phyloP scores from a whole-genome alignment of 1,140 invertebrate genomes.

The Ephestia elutella region DNA sequence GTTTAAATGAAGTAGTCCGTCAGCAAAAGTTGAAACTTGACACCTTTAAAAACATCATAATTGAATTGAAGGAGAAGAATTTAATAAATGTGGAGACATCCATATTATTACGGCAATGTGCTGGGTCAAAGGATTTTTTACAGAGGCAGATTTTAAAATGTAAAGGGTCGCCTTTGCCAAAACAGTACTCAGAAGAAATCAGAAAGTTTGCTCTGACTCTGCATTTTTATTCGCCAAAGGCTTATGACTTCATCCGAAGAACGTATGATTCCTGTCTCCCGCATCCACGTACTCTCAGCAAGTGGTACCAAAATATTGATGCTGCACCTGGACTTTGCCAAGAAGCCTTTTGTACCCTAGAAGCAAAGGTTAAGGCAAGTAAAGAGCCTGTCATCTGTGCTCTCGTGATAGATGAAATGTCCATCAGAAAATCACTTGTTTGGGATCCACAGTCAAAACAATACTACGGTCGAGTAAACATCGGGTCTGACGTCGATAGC shows the following conservation, averaged over 20 bases:
- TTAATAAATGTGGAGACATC: conserved; percentile 8
- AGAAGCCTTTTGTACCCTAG: conserved; percentile 13
- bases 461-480: conserved; percentile 10
- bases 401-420: conserved; percentile 17
- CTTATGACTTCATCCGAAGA: too few species aligned
- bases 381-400: conserved; percentile 8
- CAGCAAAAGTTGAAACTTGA: neutral
- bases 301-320: conserved; percentile 21
- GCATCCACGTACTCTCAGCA: conserved; percentile 16
- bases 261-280: conserved; percentile 16
- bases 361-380: conserved; percentile 7
- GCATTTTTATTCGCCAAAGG: conserved; percentile 16
- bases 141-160: conserved; percentile 12
- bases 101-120: conserved; percentile 7
- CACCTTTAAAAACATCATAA: conserved; percentile 13
- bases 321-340: conserved; percentile 16
- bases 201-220: conserved; percentile 16
- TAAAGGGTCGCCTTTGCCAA: conserved; percentile 6
- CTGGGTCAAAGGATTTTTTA: conserved; percentile 15
- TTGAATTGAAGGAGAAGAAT: conserved; percentile 8
- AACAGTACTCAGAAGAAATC: conserved; percentile 12
- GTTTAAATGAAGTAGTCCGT: neutral
- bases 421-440: conserved; percentile 10
- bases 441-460: conserved; percentile 11
- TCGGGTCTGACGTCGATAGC: neutral